Conservation (phyloP, 2,113 vertebrate species). For the Vireo altiloquus region DNA sequence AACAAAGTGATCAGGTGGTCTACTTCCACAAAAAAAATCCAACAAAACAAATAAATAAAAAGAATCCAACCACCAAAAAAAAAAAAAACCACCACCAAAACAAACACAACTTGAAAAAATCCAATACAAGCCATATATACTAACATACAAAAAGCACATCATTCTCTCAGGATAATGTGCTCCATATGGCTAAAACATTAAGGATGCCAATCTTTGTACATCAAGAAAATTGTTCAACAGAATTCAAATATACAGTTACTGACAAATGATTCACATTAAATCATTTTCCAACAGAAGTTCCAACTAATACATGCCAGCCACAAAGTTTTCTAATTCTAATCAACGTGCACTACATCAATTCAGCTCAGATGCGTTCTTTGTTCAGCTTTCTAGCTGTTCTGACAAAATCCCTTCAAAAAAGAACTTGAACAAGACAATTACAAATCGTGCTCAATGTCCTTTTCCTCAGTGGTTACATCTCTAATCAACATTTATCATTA, state of each 20-base stretch:
- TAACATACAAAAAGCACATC: background rate
- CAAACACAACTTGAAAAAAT: background rate
- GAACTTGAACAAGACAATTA: constrained; percentile 8
- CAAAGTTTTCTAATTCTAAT: constrained; percentile 20
- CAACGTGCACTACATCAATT: background rate
- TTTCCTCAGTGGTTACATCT: background rate
- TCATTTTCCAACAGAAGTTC: background rate
- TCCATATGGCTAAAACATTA: background rate
- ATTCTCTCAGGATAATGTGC: background rate
- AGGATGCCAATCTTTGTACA: background rate
- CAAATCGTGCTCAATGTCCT: background rate
- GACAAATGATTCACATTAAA: background rate
- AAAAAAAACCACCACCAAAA: background rate
- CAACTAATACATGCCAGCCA: background rate
- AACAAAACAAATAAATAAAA: background rate
- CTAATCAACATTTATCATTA: background rate
- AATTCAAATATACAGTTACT: background rate
- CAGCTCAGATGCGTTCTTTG: background rate
- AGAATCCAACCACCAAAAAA: background rate
- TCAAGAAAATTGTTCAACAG: background rate
- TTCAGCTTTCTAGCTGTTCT: background rate
- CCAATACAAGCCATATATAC: background rate
- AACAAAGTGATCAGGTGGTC: background rate
- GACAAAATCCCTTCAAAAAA: background rate
- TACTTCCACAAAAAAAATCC: background rate